Evolutionary conservation across 2,888 invertebrate species (phyloP).

Genomic region (Dolichopus griseipennis): DNA sequence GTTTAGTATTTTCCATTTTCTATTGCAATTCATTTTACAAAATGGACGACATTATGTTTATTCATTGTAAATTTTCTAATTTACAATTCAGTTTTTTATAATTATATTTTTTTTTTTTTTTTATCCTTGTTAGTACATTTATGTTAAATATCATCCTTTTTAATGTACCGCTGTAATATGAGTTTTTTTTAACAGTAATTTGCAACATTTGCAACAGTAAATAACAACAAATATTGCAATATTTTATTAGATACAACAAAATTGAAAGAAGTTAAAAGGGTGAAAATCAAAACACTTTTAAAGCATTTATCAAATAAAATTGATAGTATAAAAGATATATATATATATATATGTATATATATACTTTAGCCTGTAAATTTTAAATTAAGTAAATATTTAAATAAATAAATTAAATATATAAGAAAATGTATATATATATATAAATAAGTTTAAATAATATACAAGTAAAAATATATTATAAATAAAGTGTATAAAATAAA

Average conservation of each 20-base stretch:
- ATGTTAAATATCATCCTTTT: not conserved
- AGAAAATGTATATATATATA: not conserved
- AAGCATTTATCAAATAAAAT: not conserved
- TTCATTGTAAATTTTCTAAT: not conserved
- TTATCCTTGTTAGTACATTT: not conserved
- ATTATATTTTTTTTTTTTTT: too few species aligned
- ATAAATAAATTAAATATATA: not conserved
- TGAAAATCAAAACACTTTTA: not conserved
- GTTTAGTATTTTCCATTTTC: not conserved
- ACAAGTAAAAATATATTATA: not conserved
- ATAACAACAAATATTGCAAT: too few species aligned
- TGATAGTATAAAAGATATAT: too few species aligned
- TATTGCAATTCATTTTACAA: not conserved
- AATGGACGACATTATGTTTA: slow-evolving; percentile 2
- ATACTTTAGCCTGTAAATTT: too few species aligned
- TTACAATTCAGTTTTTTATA: not conserved
- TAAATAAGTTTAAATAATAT: too few species aligned
- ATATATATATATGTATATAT: too few species aligned
- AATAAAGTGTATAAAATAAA: not conserved
- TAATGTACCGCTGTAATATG: not conserved
- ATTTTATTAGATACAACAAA: not conserved
- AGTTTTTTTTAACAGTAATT: too few species aligned
- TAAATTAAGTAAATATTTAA: too few species aligned
- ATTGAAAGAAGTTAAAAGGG: not conserved
- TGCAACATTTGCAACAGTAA: too few species aligned